A percentile compares a stretch with the other conserved stretches of the same genome.
Conservation (phyloP, 35 echinoderm and acorn worm genomes). For the Patiria miniata region DNA sequence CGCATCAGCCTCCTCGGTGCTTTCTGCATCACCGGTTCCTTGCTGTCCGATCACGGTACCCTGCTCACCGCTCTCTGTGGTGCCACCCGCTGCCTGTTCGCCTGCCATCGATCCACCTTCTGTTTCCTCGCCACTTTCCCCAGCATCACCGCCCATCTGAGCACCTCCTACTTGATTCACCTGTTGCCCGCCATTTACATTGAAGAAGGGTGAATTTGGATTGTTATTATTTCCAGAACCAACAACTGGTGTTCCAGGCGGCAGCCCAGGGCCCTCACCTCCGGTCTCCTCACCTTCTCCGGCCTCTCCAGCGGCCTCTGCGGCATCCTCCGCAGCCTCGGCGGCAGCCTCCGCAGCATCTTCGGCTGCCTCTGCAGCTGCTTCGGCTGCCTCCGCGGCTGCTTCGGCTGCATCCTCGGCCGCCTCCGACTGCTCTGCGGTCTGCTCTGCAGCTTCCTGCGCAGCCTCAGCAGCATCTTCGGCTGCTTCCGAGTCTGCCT, state of each 20-base stretch:
- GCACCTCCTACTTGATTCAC: neutral
- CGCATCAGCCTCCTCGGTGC: neutral
- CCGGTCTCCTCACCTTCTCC: slow-evolving; percentile 6
- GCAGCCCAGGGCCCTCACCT: neutral
- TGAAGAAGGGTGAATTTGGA: neutral
- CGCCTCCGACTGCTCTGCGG: neutral
- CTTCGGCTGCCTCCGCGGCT: neutral
- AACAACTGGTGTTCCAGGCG: neutral
- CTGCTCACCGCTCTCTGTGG: neutral
- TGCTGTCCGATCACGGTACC: neutral
- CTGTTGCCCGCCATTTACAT: neutral
- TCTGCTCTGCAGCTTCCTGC: neutral
- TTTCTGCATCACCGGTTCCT: neutral
- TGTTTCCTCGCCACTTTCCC: neutral
- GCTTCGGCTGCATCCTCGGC: neutral
- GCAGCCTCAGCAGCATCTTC: neutral
- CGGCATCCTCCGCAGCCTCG: neutral
- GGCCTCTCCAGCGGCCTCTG: neutral
- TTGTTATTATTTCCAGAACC: neutral
- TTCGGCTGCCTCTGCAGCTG: neutral
- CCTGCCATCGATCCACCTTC: neutral
- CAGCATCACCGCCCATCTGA: neutral
- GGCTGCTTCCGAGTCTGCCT: too few relatives aligned
- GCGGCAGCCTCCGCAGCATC: neutral
- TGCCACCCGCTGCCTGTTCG: neutral